These are phyloP conservation scores for Symphodus melops DNA, from an alignment of 2,113 vertebrate genomes.

Conservation along the genomic window DNA sequence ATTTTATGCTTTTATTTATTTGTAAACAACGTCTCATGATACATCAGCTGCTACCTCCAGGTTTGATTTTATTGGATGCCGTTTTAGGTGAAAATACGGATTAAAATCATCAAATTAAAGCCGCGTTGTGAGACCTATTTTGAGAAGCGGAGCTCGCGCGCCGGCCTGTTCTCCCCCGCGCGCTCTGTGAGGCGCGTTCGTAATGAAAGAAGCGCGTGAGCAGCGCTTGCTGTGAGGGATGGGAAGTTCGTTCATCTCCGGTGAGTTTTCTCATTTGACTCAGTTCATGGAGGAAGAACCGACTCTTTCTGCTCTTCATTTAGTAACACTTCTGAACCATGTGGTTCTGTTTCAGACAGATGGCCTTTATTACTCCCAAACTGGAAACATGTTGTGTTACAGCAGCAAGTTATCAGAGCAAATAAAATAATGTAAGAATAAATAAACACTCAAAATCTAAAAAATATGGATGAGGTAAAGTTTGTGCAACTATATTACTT, in stretches of 20 bases:
- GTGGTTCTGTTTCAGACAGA: no score
- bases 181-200: constrained; percentile 77
- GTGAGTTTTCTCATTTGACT: neutral
- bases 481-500: no score
- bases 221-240: constrained; percentile 40
- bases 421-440: no score
- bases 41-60: neutral
- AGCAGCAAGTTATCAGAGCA: no score
- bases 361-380: no score
- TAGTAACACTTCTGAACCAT: no score
- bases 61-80: neutral
- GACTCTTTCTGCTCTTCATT: no score
- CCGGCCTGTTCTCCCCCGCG: constrained; percentile 27
- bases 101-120: constrained; percentile 33
- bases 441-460: no score
- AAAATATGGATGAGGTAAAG: no score
- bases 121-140: constrained; percentile 68
- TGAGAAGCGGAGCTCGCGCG: constrained; percentile 79
- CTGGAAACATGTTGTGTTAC: no score
- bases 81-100: neutral
- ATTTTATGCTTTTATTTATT: neutral
- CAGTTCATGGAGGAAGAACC: neutral
- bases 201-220: constrained; percentile 82
- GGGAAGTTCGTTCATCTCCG: neutral
- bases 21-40: accelerated